A percentile compares a stretch with the other conserved stretches of the same genome.
Conservation (phyloP, 2,113 vertebrate genomes). For the Heterotilapia buettikoferi region DNA sequence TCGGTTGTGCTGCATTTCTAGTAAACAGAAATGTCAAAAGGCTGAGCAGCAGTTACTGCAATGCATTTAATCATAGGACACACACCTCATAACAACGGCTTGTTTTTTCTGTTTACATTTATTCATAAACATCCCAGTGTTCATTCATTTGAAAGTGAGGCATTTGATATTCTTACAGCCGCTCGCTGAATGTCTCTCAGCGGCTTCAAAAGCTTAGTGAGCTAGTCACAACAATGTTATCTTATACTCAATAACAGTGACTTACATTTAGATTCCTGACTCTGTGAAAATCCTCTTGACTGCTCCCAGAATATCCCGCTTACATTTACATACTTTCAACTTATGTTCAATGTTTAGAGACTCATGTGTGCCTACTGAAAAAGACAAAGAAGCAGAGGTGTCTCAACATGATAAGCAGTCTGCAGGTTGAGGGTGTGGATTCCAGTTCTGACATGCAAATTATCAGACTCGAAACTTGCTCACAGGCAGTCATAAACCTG, state of each 20-base stretch:
- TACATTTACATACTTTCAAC: conserved; percentile 1
- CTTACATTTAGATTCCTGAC: conserved; percentile 60
- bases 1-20: neutral
- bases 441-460: conserved; percentile 82
- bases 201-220: neutral
- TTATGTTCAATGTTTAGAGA: neutral
- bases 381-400: conserved; percentile 59
- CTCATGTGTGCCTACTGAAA: conserved; percentile 5
- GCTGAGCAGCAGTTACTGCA: neutral
- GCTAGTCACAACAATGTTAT: neutral
- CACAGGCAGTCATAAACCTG: conserved; percentile 74
- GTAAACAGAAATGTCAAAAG: neutral
- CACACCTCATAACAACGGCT: neutral
- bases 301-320: conserved; percentile 25
- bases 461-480: conserved; percentile 57
- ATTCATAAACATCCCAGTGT: neutral
- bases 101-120: neutral
- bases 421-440: conserved; percentile 74
- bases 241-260: neutral
- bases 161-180: neutral
- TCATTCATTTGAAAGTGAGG: neutral
- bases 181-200: neutral
- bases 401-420: conserved; percentile 61
- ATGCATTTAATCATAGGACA: neutral
- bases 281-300: conserved; percentile 34